Evolutionary conservation across 2,888 invertebrate species (phyloP), one percentile per base, ranked within the genome.

Genomic region (Brachynemurus nebulosus): DNA sequence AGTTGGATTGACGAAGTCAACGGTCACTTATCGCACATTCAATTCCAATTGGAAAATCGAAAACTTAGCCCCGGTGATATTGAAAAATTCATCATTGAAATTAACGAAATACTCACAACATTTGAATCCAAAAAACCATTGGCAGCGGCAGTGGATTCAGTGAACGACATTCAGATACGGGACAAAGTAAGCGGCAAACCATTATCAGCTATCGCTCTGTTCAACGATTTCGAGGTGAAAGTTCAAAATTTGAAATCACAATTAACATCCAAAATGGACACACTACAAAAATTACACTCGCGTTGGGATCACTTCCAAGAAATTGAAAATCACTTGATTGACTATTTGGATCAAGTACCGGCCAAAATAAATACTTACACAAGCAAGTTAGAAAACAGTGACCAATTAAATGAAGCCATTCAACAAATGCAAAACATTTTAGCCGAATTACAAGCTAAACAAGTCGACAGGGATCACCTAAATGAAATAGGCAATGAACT

Each of bases 1-100:
- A 81, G 78, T 53, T 88, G 86, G 83, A 79, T 83, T 52, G 78
- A 80, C 42, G 86, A 88, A 51, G 78, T 81, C 1, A 76, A 76
- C 50, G 83, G 83, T 52, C 86, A 85, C 58, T 62, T 90, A 36
- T 77, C 78, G 40, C 86, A 89, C 53, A 73, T 85, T 47, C 82
- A 86, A 55, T 84, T 86, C 55, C 83, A 86, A 59, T 68, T 83
- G 5, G 84, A 86, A 46, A 80, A 80, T 19, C 77, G 80, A 8
- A 84, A 84, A 59, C 72, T 79, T 1, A 72, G 71, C 2, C 72
- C 80, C 1, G 76, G 77, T 42, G 83, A 83, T 51, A 70, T 90
- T 21, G 76, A 79, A 52, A 68, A 73, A 48, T 67, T 85, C 11
- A 73, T 78, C 18, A 68, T 69, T 42, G 88, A 89, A 61, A 70